Evolutionary conservation across 2,113 vertebrate species (phyloP), one percentile per base, ranked within the genome.

Genomic region (Cinclus mexicanus): DNA sequence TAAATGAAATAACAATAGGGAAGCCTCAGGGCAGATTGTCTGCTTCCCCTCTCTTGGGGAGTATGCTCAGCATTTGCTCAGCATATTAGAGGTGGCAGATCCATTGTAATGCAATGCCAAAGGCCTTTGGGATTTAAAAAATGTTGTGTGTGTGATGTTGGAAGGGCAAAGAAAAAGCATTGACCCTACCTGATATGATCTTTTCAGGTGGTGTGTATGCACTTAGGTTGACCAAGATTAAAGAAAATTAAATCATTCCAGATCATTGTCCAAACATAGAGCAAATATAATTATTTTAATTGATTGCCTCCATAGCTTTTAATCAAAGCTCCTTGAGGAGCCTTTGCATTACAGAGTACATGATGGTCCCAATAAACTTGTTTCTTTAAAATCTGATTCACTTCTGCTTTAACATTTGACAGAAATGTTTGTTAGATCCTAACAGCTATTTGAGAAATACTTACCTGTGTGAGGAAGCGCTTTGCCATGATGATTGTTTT

Each of bases 1-100:
- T 86, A 93, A 95, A 95, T 77, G 83, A 92, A 92, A 72, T 61
- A 92, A 90, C 68, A 92, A 59, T 55, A 80, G 50, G 60, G 60
- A 87, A 71, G 93, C 93, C 87, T 90, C 53, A 33, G 89, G 86
- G 89, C 83, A 94, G 47, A 78, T n/a, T 75, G 68, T 47, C 79
- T 80, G 42, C 56, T 83, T 94, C 39, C 26, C 24, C 83, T 81
- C 83, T 81, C 91, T 83, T 86, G 76, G 52, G 88, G 39, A 92
- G 25, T n/a, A 53, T 61, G 69, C n/a, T 77, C 86, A 76, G 67
- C 92, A 37, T 78, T 83, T 69, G 85, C 39, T 78, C 83, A 75
- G 41, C 37, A 4, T 44, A 86, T 87, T 91, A 87, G 53, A 94
- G 83, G 72, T 71, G 69, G 60, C 41, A 56, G 77, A 95, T 94